A percentile compares a stretch with the other conserved stretches of the same genome.
Conservation (phyloP, 2,113 vertebrate species). For the Pterocles gutturalis region DNA sequence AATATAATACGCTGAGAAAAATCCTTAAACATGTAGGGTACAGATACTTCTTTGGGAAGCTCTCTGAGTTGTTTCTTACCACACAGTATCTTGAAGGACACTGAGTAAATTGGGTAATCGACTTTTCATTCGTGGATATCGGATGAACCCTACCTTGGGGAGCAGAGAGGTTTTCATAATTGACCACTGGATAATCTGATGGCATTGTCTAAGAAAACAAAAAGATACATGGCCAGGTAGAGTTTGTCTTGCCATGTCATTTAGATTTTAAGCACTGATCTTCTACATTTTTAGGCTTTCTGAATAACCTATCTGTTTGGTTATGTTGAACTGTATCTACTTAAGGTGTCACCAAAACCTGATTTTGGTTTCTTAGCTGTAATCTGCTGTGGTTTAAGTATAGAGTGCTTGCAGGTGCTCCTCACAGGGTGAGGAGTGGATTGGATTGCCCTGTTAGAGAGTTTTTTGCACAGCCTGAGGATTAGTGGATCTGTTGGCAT, state of each 20-base stretch:
- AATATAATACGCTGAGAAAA: background rate
- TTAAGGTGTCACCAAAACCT: background rate
- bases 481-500: background rate
- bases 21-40: background rate
- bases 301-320: background rate
- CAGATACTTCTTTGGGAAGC: background rate
- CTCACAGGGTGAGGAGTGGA: background rate
- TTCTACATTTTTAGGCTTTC: background rate
- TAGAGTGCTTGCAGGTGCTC: background rate
- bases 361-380: background rate
- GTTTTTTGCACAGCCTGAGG: background rate
- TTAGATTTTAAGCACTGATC: background rate
- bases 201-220: background rate
- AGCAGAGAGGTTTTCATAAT: background rate
- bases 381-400: background rate
- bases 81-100: background rate
- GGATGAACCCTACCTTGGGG: background rate
- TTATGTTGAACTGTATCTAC: background rate
- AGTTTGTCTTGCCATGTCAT: background rate
- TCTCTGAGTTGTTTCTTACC: background rate
- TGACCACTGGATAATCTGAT: background rate
- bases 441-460: background rate
- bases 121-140: accelerated
- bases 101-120: accelerated
- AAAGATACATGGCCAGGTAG: background rate